phyloP scores from a whole-genome alignment of 2,113 vertebrate species.

The Pelvicachromis taeniatus region DNA sequence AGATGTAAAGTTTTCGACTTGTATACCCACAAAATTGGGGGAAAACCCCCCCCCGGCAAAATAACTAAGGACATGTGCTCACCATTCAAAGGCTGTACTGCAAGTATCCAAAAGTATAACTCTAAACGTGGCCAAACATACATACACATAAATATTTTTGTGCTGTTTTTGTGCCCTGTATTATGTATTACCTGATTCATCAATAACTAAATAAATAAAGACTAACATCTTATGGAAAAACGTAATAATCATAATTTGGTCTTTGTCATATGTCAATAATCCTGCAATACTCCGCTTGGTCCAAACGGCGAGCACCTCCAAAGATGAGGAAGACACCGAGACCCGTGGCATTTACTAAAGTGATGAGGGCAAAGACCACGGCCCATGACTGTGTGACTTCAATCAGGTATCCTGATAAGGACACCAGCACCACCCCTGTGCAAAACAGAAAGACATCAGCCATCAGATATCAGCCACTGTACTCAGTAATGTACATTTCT shows the following conservation, averaged over 20 bases:
- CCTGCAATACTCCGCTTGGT: conserved; percentile 48
- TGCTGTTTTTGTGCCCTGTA: fast-evolving
- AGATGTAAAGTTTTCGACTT: fast-evolving
- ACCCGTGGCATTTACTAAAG: conserved; percentile 76
- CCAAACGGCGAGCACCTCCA: conserved; percentile 79
- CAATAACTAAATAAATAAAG: neutral
- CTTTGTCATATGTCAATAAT: neutral
- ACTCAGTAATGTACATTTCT: neutral
- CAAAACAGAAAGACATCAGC: neutral
- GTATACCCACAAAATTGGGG: fast-evolving
- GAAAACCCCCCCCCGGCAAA: no score
- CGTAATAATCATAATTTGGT: neutral
- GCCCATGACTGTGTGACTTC: conserved; percentile 82
- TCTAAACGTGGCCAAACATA: neutral
- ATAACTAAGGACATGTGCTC: neutral
- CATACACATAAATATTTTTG: neutral
- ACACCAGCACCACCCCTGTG: conserved; percentile 82
- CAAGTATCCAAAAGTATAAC: neutral
- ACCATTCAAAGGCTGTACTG: neutral
- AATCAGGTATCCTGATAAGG: conserved; percentile 82
- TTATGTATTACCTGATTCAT: neutral
- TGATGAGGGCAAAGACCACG: conserved; percentile 78
- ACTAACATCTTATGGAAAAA: neutral
- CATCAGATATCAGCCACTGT: neutral
- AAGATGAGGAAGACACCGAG: conserved; percentile 80